phyloP scores from a whole-genome alignment of 1,140 invertebrate genomes.

The Drosophila albomicans region DNA sequence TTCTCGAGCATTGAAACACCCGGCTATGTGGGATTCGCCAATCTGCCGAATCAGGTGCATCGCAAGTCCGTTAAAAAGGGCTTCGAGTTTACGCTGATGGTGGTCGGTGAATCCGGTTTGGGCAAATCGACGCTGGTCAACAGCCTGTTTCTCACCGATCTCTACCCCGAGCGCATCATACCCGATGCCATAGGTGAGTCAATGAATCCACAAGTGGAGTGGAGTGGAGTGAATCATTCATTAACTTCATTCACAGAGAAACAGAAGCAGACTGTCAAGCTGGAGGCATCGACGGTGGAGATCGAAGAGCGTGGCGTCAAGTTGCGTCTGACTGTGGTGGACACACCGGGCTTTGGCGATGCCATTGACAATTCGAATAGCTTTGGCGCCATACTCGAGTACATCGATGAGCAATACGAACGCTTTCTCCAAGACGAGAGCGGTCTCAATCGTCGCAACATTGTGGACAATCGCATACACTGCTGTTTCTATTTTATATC shows the following conservation, averaged over 20 bases:
- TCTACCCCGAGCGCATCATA: conserved; percentile 95
- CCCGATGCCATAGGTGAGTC: conserved; percentile 92
- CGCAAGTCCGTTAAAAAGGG: conserved; percentile 98
- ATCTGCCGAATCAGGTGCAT: conserved; percentile 97
- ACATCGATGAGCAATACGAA: conserved; percentile 98
- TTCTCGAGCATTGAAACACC: conserved; percentile 93
- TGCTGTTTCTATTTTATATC: conserved; percentile 99
- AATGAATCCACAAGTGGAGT: neutral
- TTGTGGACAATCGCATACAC: conserved; percentile 96
- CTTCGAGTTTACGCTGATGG: conserved; percentile 99
- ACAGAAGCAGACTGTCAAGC: conserved; percentile 94
- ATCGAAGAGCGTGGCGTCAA: conserved; percentile 97
- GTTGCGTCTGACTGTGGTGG: conserved; percentile 95
- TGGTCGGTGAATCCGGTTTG: conserved; percentile 97
- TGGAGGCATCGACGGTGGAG: conserved; percentile 96
- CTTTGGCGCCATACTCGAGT: conserved; percentile 95
- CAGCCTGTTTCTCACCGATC: conserved; percentile 98
- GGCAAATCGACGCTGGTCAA: conserved; percentile 99
- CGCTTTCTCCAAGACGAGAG: conserved; percentile 95
- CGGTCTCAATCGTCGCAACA: conserved; percentile 95
- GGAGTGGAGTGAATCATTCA: neutral
- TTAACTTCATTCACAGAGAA: conserved; percentile 88
- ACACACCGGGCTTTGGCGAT: conserved; percentile 99
- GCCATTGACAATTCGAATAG: conserved; percentile 99
- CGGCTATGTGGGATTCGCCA: conserved; percentile 97